phyloP scores from a whole-genome alignment of 2,797 vertebrate genomes.

The Paramormyrops hopkinsi region DNA sequence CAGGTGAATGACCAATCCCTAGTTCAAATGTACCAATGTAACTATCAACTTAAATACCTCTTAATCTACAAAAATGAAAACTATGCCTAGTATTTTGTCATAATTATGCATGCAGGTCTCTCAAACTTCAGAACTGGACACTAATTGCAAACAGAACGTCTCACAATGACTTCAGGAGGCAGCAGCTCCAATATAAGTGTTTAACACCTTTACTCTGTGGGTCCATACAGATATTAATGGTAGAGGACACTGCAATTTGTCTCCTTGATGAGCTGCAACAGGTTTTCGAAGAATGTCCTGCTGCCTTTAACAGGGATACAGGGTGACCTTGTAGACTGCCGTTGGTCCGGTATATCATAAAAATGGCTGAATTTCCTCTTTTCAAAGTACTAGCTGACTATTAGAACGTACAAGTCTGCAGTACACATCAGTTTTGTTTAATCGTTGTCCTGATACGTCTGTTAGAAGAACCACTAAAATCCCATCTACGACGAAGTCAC shows the following conservation, averaged over 20 bases:
- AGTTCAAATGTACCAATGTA: not conserved
- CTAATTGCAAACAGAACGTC: not conserved
- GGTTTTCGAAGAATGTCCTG: not conserved
- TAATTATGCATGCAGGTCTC: not conserved
- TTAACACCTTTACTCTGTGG: not conserved
- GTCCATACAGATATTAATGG: not conserved
- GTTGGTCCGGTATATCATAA: not conserved
- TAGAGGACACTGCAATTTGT: not conserved
- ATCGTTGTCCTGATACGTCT: not conserved
- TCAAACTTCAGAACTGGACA: not conserved
- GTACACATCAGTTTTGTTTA: not conserved
- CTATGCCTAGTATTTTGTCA: not conserved
- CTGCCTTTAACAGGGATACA: not conserved
- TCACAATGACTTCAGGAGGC: not conserved
- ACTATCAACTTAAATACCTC: not conserved
- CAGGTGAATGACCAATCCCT: not conserved
- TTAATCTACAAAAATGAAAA: not conserved
- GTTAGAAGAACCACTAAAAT: not conserved
- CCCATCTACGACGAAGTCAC: not conserved
- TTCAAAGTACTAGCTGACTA: not conserved
- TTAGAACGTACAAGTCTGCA: not conserved
- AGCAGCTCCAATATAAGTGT: not conserved
- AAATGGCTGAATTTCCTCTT: not conserved
- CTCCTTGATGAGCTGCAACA: not conserved
- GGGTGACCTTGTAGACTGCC: not conserved